Base-by-base conservation (phyloP, 2,113 vertebrate genomes). In the Pristiophorus japonicus region DNA sequence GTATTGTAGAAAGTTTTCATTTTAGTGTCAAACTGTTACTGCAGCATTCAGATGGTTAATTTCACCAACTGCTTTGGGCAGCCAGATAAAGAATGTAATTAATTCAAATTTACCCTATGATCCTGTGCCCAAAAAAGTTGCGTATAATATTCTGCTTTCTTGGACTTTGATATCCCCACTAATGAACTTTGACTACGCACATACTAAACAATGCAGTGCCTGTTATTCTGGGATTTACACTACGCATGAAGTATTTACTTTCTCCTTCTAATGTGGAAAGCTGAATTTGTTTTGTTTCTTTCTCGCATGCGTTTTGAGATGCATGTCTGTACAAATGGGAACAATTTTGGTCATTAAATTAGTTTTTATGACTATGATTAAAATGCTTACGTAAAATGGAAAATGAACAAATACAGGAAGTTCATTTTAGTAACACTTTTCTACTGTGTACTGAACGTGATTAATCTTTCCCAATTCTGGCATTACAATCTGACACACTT, bases 341-440 rank as follows among this genome's bases (percentile, higher is more conserved):
- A 93, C 38, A 67, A 67, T 88, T 95, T 96, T 97, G 96, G 95
- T 96, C 96, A 95, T 97, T 95, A 96, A 96, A 96, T 96, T 96
- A 96, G 96, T 97, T 96, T 96, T 97, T 96, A 96, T 96, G 96
- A 96, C 96, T 87, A 95, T 96, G 96, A 66, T 95, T 96, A 96
- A 97, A 92, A 63, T 92, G 14, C 90, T 91, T 62, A 22, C 27
- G 11, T 92, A 63, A 38, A 92, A 5, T 97, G 96, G 96, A 96
- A 96, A 96, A 97, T 96, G 95, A 95, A 96, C 96, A 90, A 97
- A 96, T 97, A 96, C 96, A 96, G 96, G 97, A 96, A 96, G 96
- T 94, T 94, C n/a, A 67, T 94, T 45, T 67, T 24, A 96, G 95
- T 96, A 96, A 96, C 97, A 97, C 96, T 97, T 96, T 96, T 96